These are phyloP conservation scores for Drosophila pandora DNA, from an alignment of 1,140 invertebrate species.

Conservation along the genomic window DNA sequence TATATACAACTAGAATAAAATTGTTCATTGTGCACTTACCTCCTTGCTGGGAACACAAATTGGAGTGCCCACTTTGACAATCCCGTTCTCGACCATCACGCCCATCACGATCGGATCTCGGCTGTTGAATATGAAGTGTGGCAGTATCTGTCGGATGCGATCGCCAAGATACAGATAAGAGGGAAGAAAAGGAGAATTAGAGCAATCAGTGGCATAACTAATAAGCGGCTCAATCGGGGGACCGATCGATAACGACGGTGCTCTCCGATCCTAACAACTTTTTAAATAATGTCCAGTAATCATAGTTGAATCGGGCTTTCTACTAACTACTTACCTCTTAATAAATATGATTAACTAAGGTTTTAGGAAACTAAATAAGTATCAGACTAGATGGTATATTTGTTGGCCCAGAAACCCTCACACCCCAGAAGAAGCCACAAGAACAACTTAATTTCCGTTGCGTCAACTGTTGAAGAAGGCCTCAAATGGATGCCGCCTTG, in stretches of 20 bases:
- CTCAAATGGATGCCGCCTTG: constrained; percentile 57
- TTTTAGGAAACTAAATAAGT: background rate
- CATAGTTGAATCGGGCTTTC: constrained; percentile 30
- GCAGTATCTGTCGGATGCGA: constrained; percentile 85
- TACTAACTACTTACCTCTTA: background rate
- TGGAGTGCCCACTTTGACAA: constrained; percentile 97
- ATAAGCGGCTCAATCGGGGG: constrained; percentile 41
- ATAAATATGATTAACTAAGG: background rate
- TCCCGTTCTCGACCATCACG: constrained; percentile 97
- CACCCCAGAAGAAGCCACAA: constrained; percentile 10
- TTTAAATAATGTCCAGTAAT: constrained; percentile 59
- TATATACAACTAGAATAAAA: background rate
- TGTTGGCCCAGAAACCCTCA: background rate
- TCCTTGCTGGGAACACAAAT: constrained; percentile 98
- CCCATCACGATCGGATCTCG: constrained; percentile 99
- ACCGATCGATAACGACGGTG: constrained; percentile 34
- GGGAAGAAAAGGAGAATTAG: constrained; percentile 15
- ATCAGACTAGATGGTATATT: background rate
- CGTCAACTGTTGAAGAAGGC: constrained; percentile 52
- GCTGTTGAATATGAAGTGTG: constrained; percentile 98
- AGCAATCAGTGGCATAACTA: constrained; percentile 39
- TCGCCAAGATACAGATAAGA: constrained; percentile 4
- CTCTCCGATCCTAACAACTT: constrained; percentile 46
- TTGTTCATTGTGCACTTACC: constrained; percentile 85
- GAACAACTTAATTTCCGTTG: constrained; percentile 68